phyloP scores from a whole-genome alignment of 2,797 vertebrate species.

The Bovichtus diacanthus region DNA sequence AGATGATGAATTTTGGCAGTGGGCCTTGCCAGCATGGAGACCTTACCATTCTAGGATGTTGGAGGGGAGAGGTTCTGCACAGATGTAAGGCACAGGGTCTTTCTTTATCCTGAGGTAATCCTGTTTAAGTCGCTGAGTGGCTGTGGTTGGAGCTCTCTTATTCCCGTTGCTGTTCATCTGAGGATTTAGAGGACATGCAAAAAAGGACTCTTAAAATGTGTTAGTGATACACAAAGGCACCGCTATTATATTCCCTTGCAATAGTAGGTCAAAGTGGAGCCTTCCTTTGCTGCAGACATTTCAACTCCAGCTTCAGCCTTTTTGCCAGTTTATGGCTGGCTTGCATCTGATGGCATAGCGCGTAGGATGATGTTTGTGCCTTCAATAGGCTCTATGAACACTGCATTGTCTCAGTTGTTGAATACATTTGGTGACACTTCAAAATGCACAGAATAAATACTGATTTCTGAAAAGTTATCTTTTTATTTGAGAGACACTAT shows the following conservation, averaged over 20 bases:
- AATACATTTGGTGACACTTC: background rate
- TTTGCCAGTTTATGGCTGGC: background rate
- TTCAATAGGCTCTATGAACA: background rate
- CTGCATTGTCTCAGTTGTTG: no score
- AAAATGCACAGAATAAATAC: background rate
- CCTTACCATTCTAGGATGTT: constrained; percentile 98
- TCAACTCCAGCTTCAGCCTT: background rate
- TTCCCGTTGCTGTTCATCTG: constrained; percentile 96
- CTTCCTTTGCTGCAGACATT: background rate
- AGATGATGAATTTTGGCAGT: background rate
- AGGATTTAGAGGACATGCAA: constrained; percentile 23
- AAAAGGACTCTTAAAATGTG: background rate
- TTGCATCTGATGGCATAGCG: background rate
- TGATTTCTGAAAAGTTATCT: background rate
- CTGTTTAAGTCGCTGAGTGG: constrained; percentile 96
- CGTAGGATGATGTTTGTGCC: background rate
- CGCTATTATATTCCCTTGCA: background rate
- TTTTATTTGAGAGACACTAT: background rate
- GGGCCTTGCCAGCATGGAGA: background rate
- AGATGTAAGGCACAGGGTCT: constrained; percentile 99
- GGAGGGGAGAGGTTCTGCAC: constrained; percentile 96
- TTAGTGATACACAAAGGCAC: background rate
- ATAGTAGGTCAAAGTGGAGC: background rate
- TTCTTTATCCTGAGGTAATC: constrained; percentile 99
- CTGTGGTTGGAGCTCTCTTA: constrained; percentile 97